Evolutionary conservation across 2,888 invertebrate genomes (phyloP).

Genomic region (Cheilosia soror): DNA sequence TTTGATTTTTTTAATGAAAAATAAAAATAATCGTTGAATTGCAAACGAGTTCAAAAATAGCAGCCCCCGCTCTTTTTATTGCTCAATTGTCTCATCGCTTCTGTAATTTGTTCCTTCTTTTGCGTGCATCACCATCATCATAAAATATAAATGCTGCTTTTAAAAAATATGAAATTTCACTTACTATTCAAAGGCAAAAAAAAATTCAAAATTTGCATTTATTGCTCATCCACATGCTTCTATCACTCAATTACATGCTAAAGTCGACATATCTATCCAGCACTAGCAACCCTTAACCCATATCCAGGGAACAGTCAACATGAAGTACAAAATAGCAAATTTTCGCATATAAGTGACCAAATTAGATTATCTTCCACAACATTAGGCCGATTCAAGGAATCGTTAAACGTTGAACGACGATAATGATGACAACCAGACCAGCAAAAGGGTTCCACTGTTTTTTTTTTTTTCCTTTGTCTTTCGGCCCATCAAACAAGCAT

Average conservation of each 20-base stretch:
- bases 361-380: conserved; percentile 83
- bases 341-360: conserved; percentile 83
- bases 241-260: conserved; percentile 53
- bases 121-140: conserved; percentile 2
- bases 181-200: neutral
- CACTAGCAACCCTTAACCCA: conserved; percentile 1
- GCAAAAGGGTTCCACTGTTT: conserved; percentile 21
- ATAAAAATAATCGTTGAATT: too few species aligned
- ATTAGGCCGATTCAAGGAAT: conserved; percentile 81
- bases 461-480: conserved; percentile 29
- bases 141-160: conserved; percentile 6
- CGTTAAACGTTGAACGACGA: conserved; percentile 75
- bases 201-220: conserved; percentile 52
- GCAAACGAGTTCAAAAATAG: too few species aligned
- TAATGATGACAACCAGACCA: conserved; percentile 25
- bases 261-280: conserved; percentile 12
- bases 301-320: conserved; percentile 13
- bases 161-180: conserved; percentile 1
- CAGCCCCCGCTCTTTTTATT: neutral
- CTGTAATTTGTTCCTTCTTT: neutral
- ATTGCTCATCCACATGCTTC: conserved; percentile 40
- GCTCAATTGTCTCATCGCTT: neutral
- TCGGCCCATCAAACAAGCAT: conserved; percentile 58
- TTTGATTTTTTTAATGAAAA: too few species aligned
- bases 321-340: conserved; percentile 78